Base-by-base conservation (phyloP, 2,797 vertebrate genomes). In the Anniella stebbinsi region DNA sequence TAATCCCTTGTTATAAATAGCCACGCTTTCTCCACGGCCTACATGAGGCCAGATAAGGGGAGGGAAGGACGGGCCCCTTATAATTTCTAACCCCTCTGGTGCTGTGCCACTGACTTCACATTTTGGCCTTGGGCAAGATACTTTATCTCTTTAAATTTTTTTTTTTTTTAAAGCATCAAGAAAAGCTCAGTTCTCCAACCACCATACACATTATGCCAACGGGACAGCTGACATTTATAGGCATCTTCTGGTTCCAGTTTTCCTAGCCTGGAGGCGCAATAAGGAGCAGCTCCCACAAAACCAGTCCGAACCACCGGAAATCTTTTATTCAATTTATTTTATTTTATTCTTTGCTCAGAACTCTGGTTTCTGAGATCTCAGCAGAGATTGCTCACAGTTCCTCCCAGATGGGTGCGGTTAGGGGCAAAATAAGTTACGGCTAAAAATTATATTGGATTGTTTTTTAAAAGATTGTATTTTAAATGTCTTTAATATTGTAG, bases 1-100 rank as follows among this genome's bases (percentile, higher is more conserved):
- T 76, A 88, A 88, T 82, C 78, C 78, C 11, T 8, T 69, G 66
- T 81, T 86, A 90, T 60, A 90, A 86, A 81, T 66, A 80, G 77
- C 63, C 9, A 23, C 10, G 83, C 83, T 86, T 86, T 90, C 84
- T 81, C 76, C 54, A 5, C 6, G 21, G 45, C 57, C 45, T 66
- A 38, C 28, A 4, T 48, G 63, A 25, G 84, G 77, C 17, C 33
- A 36, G 66, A 60, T 86, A 17, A 38, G 84, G 89, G 67, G 25
- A 11, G 17, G 11, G 45, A 30, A n/a, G 67, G 45, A 4, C 21
- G 1, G 9, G 12, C 18, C 28, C 48, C 48, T 13, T 12, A 10
- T 38, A 36, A 28, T 54, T 67, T 25, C 45, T 78, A 10, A 78
- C 4, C 4, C 2, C 41, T 21, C 41, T 38, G 76, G 63, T 12